A percentile compares a stretch with the other conserved stretches of the same genome.
Evolutionary conservation across 2,888 invertebrate genomes (phyloP).

Genomic region (Ptycholaimellus sp.): DNA sequence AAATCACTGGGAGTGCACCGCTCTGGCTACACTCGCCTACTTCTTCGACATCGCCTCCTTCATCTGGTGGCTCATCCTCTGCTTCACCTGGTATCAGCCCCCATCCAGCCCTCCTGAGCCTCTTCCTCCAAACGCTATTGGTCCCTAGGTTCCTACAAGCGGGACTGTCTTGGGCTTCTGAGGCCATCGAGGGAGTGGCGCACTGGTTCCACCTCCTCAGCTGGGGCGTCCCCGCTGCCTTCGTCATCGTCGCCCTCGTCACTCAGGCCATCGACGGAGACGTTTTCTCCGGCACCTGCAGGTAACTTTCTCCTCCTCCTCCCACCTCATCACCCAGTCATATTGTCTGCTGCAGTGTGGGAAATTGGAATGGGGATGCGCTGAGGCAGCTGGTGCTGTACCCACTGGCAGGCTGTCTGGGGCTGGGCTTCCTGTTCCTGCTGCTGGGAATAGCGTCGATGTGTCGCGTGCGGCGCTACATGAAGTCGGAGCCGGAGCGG

Average conservation of each 20-base stretch:
- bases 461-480: constrained; percentile 62
- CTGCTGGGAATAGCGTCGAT: constrained; percentile 77
- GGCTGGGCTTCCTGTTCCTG: constrained; percentile 59
- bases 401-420: constrained; percentile 57
- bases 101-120: no score
- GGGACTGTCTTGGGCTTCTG: constrained; percentile 16
- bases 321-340: no score
- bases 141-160: no score
- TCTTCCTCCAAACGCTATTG: no score
- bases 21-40: constrained; percentile 78
- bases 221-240: constrained; percentile 74
- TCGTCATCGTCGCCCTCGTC: constrained; percentile 61
- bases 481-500: constrained; percentile 46
- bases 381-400: constrained; percentile 54
- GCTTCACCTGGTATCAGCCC: constrained; percentile 99
- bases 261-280: constrained; percentile 83
- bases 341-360: constrained; percentile 78
- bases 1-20: constrained; percentile 48
- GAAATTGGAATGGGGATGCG: constrained; percentile 64
- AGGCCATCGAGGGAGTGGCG: constrained; percentile 37
- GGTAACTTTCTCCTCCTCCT: constrained; percentile 64
- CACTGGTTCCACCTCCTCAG: constrained; percentile 87
- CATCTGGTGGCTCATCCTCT: constrained; percentile 51
- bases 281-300: constrained; percentile 73
- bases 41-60: constrained; percentile 42